Conservation (phyloP, 1,140 invertebrate genomes). For the Arion vulgaris region DNA sequence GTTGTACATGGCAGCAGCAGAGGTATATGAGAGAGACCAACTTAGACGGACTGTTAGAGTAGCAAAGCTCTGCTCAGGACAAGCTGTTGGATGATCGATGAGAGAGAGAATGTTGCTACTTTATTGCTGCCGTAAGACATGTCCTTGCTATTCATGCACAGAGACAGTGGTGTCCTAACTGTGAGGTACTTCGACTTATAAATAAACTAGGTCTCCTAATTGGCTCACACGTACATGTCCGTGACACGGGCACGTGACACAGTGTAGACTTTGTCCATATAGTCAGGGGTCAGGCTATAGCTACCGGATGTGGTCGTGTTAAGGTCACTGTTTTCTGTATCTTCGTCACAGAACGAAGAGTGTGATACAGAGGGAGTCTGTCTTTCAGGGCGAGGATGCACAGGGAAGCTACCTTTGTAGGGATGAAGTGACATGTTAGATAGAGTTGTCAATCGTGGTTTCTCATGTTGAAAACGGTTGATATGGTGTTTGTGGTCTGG, state of each 20-base stretch:
- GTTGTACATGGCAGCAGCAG: no score
- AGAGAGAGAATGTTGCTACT: no score
- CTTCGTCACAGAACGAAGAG: neutral
- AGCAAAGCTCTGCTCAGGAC: no score
- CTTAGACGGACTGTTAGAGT: no score
- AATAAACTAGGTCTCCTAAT: no score
- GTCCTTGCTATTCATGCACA: no score
- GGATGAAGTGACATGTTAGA: neutral
- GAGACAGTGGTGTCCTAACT: no score
- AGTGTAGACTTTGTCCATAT: neutral
- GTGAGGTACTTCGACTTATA: no score
- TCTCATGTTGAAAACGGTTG: neutral
- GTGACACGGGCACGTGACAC: neutral
- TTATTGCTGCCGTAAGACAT: no score
- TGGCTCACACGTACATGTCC: neutral
- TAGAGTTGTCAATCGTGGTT: neutral
- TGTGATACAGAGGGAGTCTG: neutral
- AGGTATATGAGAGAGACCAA: no score
- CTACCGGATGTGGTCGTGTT: conserved; percentile 47
- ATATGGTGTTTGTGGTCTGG: neutral
- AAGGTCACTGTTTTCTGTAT: conserved; percentile 42
- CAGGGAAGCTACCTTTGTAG: neutral
- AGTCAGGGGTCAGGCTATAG: conserved; percentile 42
- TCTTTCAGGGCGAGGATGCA: neutral
- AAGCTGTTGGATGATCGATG: no score